Conservation (phyloP, 2,113 vertebrate species). For the Lepidothrix coronata region DNA sequence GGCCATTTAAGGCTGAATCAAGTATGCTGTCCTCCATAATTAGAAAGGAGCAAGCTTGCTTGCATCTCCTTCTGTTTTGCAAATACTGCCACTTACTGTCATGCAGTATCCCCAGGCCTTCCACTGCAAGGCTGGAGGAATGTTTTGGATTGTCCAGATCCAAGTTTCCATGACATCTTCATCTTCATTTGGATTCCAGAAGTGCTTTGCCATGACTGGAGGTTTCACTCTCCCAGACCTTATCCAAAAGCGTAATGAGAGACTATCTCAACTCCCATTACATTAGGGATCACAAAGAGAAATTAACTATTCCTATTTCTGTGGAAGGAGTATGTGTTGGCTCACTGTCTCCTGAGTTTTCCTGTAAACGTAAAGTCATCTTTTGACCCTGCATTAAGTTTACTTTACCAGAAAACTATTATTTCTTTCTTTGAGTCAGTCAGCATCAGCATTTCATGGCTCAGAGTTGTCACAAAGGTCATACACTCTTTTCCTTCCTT, state of each 20-base stretch:
- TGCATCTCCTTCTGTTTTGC: constrained; percentile 28
- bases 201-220: constrained; percentile 2
- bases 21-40: background rate
- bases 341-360: background rate
- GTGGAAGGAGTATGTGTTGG: background rate
- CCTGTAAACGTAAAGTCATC: background rate
- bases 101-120: background rate
- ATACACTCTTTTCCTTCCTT: background rate
- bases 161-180: constrained; percentile 40
- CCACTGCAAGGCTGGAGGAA: constrained; percentile 8
- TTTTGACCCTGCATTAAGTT: background rate
- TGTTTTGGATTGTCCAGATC: background rate
- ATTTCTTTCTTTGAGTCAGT: background rate
- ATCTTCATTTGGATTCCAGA: constrained; percentile 40
- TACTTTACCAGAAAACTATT: background rate
- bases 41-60: constrained; percentile 7
- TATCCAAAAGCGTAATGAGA: background rate
- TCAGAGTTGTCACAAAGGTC: background rate
- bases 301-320: background rate
- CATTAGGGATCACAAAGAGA: background rate
- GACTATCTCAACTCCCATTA: background rate
- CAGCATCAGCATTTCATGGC: background rate
- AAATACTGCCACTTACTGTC: constrained; percentile 45
- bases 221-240: background rate
- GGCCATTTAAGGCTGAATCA: constrained; percentile 36